A percentile compares a stretch with the other conserved stretches of the same genome.
phyloP scores from a whole-genome alignment of 2,888 invertebrate genomes.

The Ditula angustiorana region DNA sequence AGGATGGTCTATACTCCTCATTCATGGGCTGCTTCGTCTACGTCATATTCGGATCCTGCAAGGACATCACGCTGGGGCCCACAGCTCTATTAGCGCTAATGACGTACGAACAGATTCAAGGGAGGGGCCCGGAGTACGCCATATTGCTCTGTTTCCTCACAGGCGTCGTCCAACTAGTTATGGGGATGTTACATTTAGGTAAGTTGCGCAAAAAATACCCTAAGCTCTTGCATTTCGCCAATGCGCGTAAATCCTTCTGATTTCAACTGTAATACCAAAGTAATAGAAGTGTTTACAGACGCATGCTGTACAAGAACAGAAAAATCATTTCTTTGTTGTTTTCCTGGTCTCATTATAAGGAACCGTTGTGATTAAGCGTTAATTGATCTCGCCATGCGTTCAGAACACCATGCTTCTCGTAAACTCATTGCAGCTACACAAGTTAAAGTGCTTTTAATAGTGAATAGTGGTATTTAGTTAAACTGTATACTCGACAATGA shows the following conservation, averaged over 20 bases:
- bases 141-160: constrained; percentile 93
- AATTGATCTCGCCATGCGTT: neutral
- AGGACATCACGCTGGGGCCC: constrained; percentile 95
- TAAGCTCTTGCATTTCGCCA: neutral
- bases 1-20: constrained; percentile 98
- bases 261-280: neutral
- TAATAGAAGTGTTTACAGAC: neutral
- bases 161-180: constrained; percentile 91
- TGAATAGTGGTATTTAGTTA: too few species aligned
- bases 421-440: too few species aligned
- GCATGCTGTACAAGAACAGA: neutral
- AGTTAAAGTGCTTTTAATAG: too few species aligned
- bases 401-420: neutral
- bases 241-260: neutral
- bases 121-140: constrained; percentile 91
- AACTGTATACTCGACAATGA: too few species aligned
- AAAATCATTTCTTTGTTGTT: neutral
- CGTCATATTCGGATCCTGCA: constrained; percentile 94
- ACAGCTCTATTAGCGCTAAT: constrained; percentile 97
- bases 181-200: constrained; percentile 94
- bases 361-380: constrained; percentile 2
- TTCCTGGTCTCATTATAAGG: constrained; percentile 8
- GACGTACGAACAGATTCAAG: constrained; percentile 92
- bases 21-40: constrained; percentile 98
- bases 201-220: constrained; percentile 52